Conservation (phyloP, 2,888 invertebrate species). For the Lasioglossum calceatum region DNA sequence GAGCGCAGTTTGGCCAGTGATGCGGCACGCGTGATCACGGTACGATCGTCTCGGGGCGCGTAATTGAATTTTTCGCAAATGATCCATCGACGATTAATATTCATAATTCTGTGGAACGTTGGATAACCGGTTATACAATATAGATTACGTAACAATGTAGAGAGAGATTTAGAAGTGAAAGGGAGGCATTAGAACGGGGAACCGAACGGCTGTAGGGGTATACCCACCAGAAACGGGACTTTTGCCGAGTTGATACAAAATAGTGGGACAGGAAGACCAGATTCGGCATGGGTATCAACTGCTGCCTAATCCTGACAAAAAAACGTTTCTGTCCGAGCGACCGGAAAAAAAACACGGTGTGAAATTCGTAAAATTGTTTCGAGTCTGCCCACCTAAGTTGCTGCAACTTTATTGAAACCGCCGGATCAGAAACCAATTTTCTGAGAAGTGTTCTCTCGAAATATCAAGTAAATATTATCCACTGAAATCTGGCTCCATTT, state of each 20-base stretch:
- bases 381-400: conserved; percentile 48
- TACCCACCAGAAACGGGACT: conserved; percentile 42
- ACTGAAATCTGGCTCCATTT: not conserved
- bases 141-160: conserved; percentile 46
- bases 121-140: conserved; percentile 54
- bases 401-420: conserved; percentile 20
- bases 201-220: conserved; percentile 27
- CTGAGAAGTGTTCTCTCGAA: no score
- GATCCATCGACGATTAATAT: conserved; percentile 53
- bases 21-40: conserved; percentile 33
- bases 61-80: conserved; percentile 54
- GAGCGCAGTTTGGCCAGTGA: conserved; percentile 26
- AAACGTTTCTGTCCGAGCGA: conserved; percentile 20
- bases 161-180: conserved; percentile 51
- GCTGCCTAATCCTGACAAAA: conserved; percentile 68
- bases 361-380: conserved; percentile 69
- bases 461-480: not conserved
- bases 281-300: conserved; percentile 75
- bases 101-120: conserved; percentile 49
- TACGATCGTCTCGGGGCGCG: conserved; percentile 35
- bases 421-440: not conserved
- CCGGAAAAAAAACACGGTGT: conserved; percentile 63
- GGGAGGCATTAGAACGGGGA: conserved; percentile 45
- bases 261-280: conserved; percentile 69
- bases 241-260: conserved; percentile 43